Base-by-base conservation (phyloP, 2,888 invertebrate species). In the Miltochrista miniata region DNA sequence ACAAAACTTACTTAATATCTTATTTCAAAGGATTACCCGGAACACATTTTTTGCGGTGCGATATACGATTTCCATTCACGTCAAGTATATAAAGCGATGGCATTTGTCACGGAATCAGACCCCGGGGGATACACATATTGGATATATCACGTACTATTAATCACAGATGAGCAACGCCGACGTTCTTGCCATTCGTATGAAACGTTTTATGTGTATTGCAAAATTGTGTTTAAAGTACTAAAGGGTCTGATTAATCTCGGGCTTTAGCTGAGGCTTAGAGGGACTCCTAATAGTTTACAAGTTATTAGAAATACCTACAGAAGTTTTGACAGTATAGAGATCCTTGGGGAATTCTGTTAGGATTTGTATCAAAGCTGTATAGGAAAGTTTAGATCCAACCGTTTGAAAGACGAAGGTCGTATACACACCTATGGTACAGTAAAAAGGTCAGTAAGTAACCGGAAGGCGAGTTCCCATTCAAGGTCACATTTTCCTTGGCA, bases 141-240 rank as follows among this genome's bases (percentile, higher is more conserved):
- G 50, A 62, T 64, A 59, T 59, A 66, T 66, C 46, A 54, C 50
- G 18, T 31, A 13, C 45, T 44, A 45, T 59, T 61, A 57, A 37
- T 49, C 48, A 51, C 24, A 15, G 49, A 49, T 43, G 46, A 40
- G 11, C 24, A 35, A 42, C 37, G 14, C 13, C 36, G 33, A 45
- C 33, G 39, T 48, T 36, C 34, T 38, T 34, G 31, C 41, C 36
- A 39, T 31, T 43, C 15, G 8, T 13, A 39, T 38, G 34, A 48
- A 51, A 65, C 44, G 36, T 42, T 37, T 48, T 38, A 31, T 8
- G 31, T 7, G 37, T 39, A 15, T 35, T 15, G n/a, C 0, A 12
- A 18, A n/a, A 13, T 24, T 29, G 24, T n/a, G 29, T 12, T 18
- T 36, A n/a, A 42, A 1, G 1, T 31, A 12, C 9, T 24, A 13